These are phyloP conservation scores for Meteorus cinctellus DNA, from an alignment of 2,888 invertebrate genomes.

Conservation along the genomic window DNA sequence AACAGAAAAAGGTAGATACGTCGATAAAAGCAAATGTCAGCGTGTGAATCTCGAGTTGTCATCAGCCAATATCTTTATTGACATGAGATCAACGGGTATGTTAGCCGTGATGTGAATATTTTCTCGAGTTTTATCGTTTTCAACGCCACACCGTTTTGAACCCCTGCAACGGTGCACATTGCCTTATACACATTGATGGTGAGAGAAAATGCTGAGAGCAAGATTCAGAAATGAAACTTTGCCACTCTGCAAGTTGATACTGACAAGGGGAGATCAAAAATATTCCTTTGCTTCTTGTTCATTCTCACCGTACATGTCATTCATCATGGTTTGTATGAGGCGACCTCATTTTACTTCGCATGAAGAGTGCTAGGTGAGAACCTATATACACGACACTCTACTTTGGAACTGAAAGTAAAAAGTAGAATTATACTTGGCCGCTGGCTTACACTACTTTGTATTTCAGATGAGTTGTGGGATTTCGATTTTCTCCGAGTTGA, in stretches of 20 bases:
- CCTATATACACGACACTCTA: constrained; percentile 30
- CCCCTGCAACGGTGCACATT: background rate
- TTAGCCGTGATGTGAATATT: constrained; percentile 13
- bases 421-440: no score
- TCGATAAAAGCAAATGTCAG: background rate
- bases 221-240: background rate
- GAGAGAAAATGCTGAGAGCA: background rate
- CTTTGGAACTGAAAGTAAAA: background rate
- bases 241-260: background rate
- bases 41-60: background rate
- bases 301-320: constrained; percentile 7
- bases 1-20: background rate
- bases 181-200: background rate
- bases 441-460: no score
- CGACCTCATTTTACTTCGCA: constrained; percentile 27
- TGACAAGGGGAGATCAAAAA: constrained; percentile 27
- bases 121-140: constrained; percentile 11
- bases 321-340: background rate
- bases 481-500: no score
- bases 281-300: constrained; percentile 12
- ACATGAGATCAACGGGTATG: constrained; percentile 3
- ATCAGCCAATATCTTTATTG: background rate
- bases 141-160: background rate
- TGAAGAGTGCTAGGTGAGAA: constrained; percentile 15
- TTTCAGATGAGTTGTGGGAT: no score